Conservation (phyloP, 2,888 invertebrate species). For the Spicauda simplicius region DNA sequence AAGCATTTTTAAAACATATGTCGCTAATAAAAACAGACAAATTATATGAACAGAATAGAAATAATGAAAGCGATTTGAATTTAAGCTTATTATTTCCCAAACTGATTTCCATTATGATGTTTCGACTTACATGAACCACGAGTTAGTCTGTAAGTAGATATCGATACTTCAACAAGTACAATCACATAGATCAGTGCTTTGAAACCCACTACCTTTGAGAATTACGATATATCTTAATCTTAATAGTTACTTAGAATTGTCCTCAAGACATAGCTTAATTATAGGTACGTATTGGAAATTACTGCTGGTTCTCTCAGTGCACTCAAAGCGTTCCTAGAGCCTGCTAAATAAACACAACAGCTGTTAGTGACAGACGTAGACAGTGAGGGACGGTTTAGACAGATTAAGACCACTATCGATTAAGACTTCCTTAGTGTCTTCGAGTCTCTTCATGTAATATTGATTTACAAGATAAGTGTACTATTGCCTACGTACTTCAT, state of each 20-base stretch:
- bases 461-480: not conserved
- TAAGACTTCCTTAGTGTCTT: not conserved
- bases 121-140: too few species aligned
- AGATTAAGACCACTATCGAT: constrained; percentile 12
- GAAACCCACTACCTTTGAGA: not conserved
- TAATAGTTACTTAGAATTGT: not conserved
- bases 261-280: not conserved
- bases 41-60: too few species aligned
- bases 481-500: not conserved
- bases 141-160: too few species aligned
- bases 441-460: not conserved
- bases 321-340: constrained; percentile 22
- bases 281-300: constrained; percentile 16
- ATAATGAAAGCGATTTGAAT: too few species aligned
- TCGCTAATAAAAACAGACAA: too few species aligned
- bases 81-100: too few species aligned
- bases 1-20: too few species aligned
- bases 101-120: too few species aligned
- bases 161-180: too few species aligned
- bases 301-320: constrained; percentile 8
- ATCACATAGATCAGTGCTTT: too few species aligned
- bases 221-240: not conserved
- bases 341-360: constrained; percentile 22
- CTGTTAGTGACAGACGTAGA: constrained; percentile 18
- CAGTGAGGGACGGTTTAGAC: not conserved